Base-by-base conservation (phyloP, 2,113 vertebrate genomes). In the Urocolius indicus region DNA sequence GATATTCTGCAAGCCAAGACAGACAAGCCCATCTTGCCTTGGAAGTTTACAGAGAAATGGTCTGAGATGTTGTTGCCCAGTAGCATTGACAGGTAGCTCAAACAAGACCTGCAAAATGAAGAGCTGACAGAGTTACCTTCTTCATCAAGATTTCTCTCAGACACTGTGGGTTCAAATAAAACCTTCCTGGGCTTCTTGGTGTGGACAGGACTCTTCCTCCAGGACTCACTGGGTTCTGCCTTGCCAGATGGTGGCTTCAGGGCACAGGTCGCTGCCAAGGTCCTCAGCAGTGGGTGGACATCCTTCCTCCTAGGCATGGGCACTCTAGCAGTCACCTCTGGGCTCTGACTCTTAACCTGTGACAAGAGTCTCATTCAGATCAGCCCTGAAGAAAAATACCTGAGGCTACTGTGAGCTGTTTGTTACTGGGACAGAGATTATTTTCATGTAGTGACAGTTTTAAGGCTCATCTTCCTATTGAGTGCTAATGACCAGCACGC, bases 161-260 rank as follows among this genome's bases (percentile, higher is more conserved):
- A 89, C 5, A 52, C 82, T 67, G 89, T 90, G 46, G 95, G 95
- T 84, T 96, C 92, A 94, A 98, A 98, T 45, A 97, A 93, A 94
- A 95, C 85, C 67, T 96, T 97, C 59, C 97, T 95, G 58, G 87
- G 68, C 55, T 95, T 97, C 74, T 93, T 97, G 48, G 48, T 51
- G 6, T 38, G 49, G 52, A 73, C 68, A 82, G 87, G 69, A 57
- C 74, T 94, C 49, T 46, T 80, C 55, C 41, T 95, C 71, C 82
- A 84, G 45, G 30, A 43, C 19, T 89, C 85, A 46, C 19, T 73
- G 52, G 36, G 45, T 63, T 89, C 87, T 30, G 59, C 16, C 23
- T 69, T 87, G 57, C 14, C 54, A 91, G 32, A 49, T 46, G 76
- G 61, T 75, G 72, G 41, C 76, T 94, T 69, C 49, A 63, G 76